phyloP scores from a whole-genome alignment of 1,140 invertebrate species.

The Plutomurus gul region DNA sequence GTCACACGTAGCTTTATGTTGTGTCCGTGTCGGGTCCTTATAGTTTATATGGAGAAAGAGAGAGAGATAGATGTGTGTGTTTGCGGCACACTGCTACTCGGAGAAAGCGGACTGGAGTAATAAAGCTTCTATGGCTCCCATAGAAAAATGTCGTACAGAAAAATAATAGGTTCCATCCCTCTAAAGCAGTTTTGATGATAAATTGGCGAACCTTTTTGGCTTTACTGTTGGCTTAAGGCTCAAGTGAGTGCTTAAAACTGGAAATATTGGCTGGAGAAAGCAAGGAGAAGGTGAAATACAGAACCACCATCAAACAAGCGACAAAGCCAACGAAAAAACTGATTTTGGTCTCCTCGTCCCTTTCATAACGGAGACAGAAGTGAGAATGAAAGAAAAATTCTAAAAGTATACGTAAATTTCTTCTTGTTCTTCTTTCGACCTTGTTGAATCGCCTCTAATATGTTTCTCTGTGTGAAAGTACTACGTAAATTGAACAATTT shows the following conservation, averaged over 20 bases:
- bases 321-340: neutral
- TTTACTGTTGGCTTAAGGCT: conserved; percentile 11
- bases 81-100: neutral
- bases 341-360: neutral
- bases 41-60: too few relatives aligned
- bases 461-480: too few relatives aligned
- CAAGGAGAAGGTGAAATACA: neutral
- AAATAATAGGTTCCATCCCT: conserved; percentile 29
- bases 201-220: conserved; percentile 15
- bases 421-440: too few relatives aligned
- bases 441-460: too few relatives aligned
- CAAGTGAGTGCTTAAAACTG: neutral
- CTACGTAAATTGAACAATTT: too few relatives aligned
- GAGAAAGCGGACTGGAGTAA: neutral
- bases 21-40: neutral
- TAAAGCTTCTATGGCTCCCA: neutral
- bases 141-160: conserved; percentile 7
- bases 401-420: too few relatives aligned
- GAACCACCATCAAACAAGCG: neutral
- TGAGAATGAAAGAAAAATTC: too few relatives aligned
- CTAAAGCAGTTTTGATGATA: conserved; percentile 13
- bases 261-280: conserved; percentile 14
- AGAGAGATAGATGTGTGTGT: too few relatives aligned
- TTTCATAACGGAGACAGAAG: too few relatives aligned
- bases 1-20: neutral